Evolutionary conservation across 2,113 vertebrate genomes (phyloP).

Genomic region (Dendropsophus ebraccatus): DNA sequence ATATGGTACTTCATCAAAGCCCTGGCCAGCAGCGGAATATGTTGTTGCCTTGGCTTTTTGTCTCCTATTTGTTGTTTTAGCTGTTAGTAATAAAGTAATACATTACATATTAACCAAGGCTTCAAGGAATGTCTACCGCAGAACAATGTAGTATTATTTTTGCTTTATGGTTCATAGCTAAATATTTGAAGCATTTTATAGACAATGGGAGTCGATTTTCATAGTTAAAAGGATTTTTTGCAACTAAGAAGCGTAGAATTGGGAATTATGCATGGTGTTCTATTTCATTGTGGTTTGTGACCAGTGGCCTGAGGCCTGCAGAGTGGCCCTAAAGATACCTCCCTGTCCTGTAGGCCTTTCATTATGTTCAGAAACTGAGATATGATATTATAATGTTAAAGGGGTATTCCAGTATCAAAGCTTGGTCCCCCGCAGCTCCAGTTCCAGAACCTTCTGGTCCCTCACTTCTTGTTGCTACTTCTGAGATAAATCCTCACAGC

Average conservation of each 20-base stretch:
- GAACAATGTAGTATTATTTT: slow-evolving; percentile 22
- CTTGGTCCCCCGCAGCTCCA: no score
- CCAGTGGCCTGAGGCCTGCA: not conserved
- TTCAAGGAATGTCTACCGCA: not conserved
- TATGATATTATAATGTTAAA: no score
- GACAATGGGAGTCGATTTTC: not conserved
- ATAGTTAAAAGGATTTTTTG: not conserved
- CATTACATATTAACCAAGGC: not conserved
- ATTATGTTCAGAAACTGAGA: no score
- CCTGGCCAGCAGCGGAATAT: not conserved
- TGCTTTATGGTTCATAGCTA: not conserved
- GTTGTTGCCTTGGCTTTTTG: not conserved
- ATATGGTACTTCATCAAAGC: not conserved
- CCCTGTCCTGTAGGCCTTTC: no score
- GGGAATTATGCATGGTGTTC: not conserved
- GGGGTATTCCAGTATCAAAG: no score
- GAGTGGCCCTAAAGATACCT: not conserved
- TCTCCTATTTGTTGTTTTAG: not conserved
- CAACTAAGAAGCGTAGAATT: not conserved
- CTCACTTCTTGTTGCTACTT: no score
- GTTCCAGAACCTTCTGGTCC: no score
- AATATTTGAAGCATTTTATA: not conserved
- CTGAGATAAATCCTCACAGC: no score
- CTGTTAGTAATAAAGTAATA: slow-evolving; percentile 22
- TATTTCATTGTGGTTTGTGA: not conserved